These are phyloP conservation scores for Enhydra lutris DNA, from an alignment of 2,113 vertebrate genomes.

Conservation along the genomic window DNA sequence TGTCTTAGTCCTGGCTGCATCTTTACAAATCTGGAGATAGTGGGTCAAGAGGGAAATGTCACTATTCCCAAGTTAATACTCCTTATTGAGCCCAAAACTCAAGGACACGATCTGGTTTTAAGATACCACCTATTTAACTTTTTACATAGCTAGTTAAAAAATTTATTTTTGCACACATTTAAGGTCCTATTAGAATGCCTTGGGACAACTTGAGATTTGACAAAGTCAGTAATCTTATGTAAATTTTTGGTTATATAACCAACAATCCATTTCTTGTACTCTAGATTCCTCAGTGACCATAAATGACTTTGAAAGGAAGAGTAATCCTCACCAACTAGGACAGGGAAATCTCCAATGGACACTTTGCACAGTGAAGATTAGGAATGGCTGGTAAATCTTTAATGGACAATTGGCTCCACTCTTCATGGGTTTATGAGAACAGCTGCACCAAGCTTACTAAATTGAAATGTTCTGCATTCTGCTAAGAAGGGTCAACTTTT, in stretches of 20 bases:
- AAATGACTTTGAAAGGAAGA: conserved; percentile 54
- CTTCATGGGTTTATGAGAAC: conserved; percentile 51
- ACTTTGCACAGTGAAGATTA: conserved; percentile 19
- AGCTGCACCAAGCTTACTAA: conserved; percentile 22
- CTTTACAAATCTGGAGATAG: not conserved
- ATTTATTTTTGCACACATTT: not conserved
- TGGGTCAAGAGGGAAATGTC: not conserved
- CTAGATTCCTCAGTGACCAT: conserved; percentile 30
- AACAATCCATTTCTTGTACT: conserved; percentile 36
- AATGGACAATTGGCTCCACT: conserved; percentile 21
- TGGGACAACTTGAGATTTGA: not conserved
- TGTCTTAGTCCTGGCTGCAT: not conserved
- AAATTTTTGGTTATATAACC: conserved; percentile 26
- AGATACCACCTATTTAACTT: not conserved
- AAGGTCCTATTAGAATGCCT: not conserved
- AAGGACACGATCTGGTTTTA: not conserved
- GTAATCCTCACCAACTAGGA: not conserved
- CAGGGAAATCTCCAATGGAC: not conserved
- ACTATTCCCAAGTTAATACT: not conserved
- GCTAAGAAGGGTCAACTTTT: not conserved
- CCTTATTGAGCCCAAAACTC: not conserved
- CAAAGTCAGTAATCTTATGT: conserved; percentile 24
- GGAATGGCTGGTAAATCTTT: conserved; percentile 47
- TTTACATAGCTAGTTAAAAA: not conserved
- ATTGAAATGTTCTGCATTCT: not conserved